These are phyloP conservation scores for Baryphthengus martii DNA, from an alignment of 2,113 vertebrate genomes.

Conservation along the genomic window DNA sequence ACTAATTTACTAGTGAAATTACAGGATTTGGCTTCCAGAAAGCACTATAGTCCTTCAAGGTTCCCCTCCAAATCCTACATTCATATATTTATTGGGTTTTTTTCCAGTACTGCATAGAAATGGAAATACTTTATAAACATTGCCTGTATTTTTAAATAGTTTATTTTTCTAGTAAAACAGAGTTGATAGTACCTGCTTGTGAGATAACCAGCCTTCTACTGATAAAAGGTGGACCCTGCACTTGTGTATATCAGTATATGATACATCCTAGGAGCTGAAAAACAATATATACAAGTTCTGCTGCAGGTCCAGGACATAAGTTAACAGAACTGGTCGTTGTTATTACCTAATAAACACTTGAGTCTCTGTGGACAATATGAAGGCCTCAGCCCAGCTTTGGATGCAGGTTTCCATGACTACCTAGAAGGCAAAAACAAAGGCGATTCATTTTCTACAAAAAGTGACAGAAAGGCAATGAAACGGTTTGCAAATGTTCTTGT, in stretches of 20 bases:
- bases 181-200: neutral
- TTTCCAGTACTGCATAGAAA: neutral
- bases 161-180: neutral
- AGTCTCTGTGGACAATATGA: neutral
- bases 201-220: neutral
- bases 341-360: neutral
- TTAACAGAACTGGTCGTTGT: neutral
- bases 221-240: neutral
- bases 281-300: neutral
- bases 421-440: neutral
- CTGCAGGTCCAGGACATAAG: neutral
- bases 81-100: neutral
- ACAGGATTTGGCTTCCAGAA: neutral
- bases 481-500: neutral
- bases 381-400: neutral
- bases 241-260: fast-evolving
- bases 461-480: neutral
- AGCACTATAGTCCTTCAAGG: neutral
- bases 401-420: conserved; percentile 42
- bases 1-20: neutral
- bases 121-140: neutral
- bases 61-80: neutral
- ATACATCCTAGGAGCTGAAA: neutral
- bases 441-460: neutral
- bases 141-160: neutral